A percentile compares a stretch with the other conserved stretches of the same genome.
Conservation (phyloP, 2,888 invertebrate species). For the Cheilosia vulpina region DNA sequence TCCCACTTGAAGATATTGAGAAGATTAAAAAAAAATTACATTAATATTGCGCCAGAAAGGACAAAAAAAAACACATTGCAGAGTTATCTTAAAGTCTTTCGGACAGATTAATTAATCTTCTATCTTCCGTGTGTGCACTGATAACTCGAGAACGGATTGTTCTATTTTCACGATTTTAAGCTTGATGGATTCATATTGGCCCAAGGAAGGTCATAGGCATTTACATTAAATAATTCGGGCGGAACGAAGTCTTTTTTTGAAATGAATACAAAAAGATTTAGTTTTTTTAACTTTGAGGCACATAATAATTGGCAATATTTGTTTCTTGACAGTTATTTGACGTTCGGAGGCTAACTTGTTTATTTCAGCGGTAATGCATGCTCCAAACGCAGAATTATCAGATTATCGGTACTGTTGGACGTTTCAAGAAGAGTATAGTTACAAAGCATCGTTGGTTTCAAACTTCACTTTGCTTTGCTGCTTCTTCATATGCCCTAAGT, state of each 20-base stretch:
- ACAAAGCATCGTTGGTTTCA: background rate
- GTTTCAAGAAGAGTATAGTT: background rate
- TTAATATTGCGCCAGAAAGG: too few relatives aligned
- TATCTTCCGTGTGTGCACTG: too few relatives aligned
- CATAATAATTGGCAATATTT: constrained; percentile 7
- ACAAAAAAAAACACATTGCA: too few relatives aligned
- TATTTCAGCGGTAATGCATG: background rate
- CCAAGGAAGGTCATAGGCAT: too few relatives aligned
- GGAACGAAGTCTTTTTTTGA: background rate
- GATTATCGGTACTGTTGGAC: background rate
- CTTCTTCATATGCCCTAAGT: background rate
- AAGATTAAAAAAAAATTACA: too few relatives aligned
- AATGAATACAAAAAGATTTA: background rate
- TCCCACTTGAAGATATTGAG: too few relatives aligned
- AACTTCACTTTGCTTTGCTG: background rate
- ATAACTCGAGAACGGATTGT: too few relatives aligned
- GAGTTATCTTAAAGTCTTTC: too few relatives aligned
- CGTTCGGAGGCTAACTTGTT: background rate
- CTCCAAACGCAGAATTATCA: background rate
- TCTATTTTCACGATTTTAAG: too few relatives aligned
- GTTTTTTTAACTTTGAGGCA: constrained; percentile 4
- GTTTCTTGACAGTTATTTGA: constrained; percentile 2
- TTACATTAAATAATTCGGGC: background rate
- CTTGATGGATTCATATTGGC: background rate
- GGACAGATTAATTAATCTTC: too few relatives aligned